Base-by-base conservation (phyloP, 1,140 invertebrate genomes). In the Micrasema minimum region DNA sequence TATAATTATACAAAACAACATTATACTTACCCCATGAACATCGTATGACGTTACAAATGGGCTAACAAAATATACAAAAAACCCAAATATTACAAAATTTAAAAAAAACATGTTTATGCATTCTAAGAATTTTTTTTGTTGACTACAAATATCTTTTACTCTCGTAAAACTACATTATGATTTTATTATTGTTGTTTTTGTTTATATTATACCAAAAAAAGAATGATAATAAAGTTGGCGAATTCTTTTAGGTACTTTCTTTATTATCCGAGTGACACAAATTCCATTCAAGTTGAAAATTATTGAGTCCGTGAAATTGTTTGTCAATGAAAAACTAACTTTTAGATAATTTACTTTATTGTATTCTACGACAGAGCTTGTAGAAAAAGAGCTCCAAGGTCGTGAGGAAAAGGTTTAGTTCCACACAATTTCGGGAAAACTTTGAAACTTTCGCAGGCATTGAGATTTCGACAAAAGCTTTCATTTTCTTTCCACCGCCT, bases 381-480 rank as follows among this genome's bases (percentile, higher is more conserved):
- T 14, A 11, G 57, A 37, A 62, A 68, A 66, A 50, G 26, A 51
- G 22, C n/a, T n/a, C 66, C 72, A 73, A 73, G 67, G 67, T 70
- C 72, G 61, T 31, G 26, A 31, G 68, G 37, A 55, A n/a, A 53
- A 61, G 69, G 64, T 73, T 69, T 73, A 43, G 61, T 70, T 74
- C 53, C 65, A 69, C 65, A 61, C 59, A 68, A 71, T 70, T 67
- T 66, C 51, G 65, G 48, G 23, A 35, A 70, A 74, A 69, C 72
- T 74, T 67, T 50, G 55, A 53, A 65, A 74, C 62, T 74, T 74
- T 66, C 51, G 10, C 72, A 67, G 65, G 67, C 68, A 71, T 66
- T 71, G 68, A 74, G 72, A 74, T 74, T 70, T 74, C 72, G 66
- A 70, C 72, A 70, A 74, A 73, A 71, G 72, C 68, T 74, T 74